A percentile compares a stretch with the other conserved stretches of the same genome.
Conservation (phyloP, 2,113 vertebrate genomes). For the Glareola pratincola region DNA sequence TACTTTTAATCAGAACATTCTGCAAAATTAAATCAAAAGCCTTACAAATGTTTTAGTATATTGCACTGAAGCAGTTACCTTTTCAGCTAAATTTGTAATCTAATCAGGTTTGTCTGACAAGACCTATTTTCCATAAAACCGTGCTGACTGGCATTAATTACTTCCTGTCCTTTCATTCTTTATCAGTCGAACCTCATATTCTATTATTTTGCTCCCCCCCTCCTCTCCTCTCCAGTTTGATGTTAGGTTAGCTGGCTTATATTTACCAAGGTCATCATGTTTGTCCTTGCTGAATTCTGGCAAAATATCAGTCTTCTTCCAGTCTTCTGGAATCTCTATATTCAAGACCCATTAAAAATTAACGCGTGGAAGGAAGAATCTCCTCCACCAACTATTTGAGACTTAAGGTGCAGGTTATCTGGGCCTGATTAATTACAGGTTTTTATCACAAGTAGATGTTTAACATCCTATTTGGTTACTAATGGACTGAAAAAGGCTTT, state of each 20-base stretch:
- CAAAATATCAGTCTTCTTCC: constrained; percentile 34
- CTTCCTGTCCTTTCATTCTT: constrained; percentile 57
- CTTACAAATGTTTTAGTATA: not conserved
- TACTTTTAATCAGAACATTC: not conserved
- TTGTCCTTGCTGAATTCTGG: not conserved
- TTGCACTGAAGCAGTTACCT: not conserved
- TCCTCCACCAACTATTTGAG: constrained; percentile 22
- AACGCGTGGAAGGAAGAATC: constrained; percentile 31
- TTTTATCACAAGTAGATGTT: constrained; percentile 56
- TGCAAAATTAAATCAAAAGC: constrained; percentile 28
- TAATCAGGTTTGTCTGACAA: constrained; percentile 55
- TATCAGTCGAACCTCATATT: constrained; percentile 43
- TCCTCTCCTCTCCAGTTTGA: not conserved
- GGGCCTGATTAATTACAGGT: constrained; percentile 38
- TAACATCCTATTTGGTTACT: constrained; percentile 58
- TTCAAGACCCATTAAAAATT: constrained; percentile 64
- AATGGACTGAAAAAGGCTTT: constrained; percentile 57
- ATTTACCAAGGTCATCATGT: constrained; percentile 55
- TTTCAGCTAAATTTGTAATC: constrained; percentile 51
- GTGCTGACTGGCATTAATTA: constrained; percentile 63
- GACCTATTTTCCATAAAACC: constrained; percentile 57
- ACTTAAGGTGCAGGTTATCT: constrained; percentile 37
- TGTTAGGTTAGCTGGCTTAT: constrained; percentile 15
- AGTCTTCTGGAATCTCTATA: constrained; percentile 56
- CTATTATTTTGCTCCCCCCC: not conserved